Conservation (phyloP, 2,797 vertebrate species). For the Calcarius lapponicus region DNA sequence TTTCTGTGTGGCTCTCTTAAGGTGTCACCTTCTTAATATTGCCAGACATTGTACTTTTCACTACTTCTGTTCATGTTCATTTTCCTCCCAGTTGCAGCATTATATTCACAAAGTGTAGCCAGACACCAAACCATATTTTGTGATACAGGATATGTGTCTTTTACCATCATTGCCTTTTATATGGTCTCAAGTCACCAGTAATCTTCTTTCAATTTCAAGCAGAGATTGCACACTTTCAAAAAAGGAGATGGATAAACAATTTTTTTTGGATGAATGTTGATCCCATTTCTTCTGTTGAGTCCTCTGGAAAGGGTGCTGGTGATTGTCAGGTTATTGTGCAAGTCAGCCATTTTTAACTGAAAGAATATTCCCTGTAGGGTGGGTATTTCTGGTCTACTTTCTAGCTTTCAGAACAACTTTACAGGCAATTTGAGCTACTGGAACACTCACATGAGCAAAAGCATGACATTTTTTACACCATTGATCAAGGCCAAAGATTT, state of each 20-base stretch:
- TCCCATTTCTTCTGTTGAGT: background rate
- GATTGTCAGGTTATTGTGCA: background rate
- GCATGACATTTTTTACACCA: background rate
- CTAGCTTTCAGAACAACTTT: background rate
- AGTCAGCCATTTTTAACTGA: background rate
- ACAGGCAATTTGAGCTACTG: background rate
- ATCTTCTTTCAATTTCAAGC: background rate
- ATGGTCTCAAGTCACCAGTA: background rate
- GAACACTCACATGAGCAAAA: background rate
- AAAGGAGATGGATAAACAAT: background rate
- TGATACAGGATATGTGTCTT: background rate
- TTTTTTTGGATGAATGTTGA: background rate
- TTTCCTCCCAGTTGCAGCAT: fast-evolving
- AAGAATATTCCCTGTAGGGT: background rate
- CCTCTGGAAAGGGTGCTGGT: background rate
- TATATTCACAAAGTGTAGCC: background rate
- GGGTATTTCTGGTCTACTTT: background rate
- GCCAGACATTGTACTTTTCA: background rate
- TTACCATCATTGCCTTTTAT: background rate
- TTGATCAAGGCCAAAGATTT: background rate
- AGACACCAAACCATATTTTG: background rate
- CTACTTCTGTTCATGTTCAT: background rate
- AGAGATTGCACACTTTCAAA: background rate
- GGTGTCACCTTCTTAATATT: background rate
- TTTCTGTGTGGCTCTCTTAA: background rate